Base-by-base conservation (phyloP, 2,113 vertebrate species). In the Microcebus ravelobensis region DNA sequence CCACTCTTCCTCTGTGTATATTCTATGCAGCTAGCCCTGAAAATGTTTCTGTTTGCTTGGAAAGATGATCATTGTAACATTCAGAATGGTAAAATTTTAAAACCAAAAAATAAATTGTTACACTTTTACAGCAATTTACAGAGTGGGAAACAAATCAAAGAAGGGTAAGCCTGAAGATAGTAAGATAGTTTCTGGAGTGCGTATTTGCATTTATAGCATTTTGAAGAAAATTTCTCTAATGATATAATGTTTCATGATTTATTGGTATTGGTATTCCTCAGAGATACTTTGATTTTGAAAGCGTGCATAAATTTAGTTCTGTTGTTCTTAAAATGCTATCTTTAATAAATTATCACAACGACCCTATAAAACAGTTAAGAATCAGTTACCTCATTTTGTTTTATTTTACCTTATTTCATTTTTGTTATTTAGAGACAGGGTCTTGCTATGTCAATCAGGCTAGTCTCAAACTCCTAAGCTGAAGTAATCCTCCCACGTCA, bases 91-190 rank as follows among this genome's bases (percentile, higher is more conserved):
- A 87, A 71, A 39, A 45, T 39, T 48, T 86, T 86, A 68, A 91
- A 59, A 39, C 8, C 29, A 89, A 94, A 95, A 84, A 84, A 71
- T 80, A 68, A 92, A 94, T 67, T 67, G 6, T 90, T 88, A 85
- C 1, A 20, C 89, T 85, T 80, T 9, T 2, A 50, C 4, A 63
- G 25, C 20, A 92, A 74, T 90, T 91, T 91, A 76, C 20, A 89
- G 25, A 91, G 2, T 84, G 8, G 52, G 87, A 71, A 91, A 89
- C 11, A 89, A 29, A 86, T 87, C 9, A 93, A 27, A 87, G 1
- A 25, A 6, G 10, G n/a, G 9, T 45, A 74, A 83, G 12, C 21
- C 48, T 93, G 7, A 13, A 76, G 25, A 81, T 11, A 31, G 18
- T 20, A 87, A 77, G 45, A 52, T 48, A n/a, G 27, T 87, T 87